phyloP scores from a whole-genome alignment of 2,888 invertebrate species.

The Rugalucina vietnamica region DNA sequence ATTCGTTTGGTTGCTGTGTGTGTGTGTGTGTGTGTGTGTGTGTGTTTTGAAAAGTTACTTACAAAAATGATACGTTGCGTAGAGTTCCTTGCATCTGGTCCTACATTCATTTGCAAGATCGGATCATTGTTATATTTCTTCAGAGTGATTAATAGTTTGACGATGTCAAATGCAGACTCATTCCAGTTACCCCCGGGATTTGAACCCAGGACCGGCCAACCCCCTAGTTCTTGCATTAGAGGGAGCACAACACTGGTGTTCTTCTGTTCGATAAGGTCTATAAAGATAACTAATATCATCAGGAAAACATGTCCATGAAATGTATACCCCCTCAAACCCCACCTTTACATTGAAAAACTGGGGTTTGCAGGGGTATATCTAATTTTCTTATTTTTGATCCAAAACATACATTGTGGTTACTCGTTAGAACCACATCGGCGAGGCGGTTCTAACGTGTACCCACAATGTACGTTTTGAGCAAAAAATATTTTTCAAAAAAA shows the following conservation, averaged over 20 bases:
- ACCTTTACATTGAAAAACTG: too few relatives aligned
- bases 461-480: too few relatives aligned
- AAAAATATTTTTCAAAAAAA: too few relatives aligned
- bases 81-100: conserved; percentile 95
- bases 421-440: too few relatives aligned
- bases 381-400: too few relatives aligned
- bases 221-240: conserved; percentile 90
- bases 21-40: neutral
- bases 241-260: conserved; percentile 83
- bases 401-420: too few relatives aligned
- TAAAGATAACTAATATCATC: neutral
- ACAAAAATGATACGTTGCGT: conserved; percentile 94
- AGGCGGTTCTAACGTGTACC: too few relatives aligned
- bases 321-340: too few relatives aligned
- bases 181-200: conserved; percentile 86
- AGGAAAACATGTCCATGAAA: neutral
- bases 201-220: conserved; percentile 89
- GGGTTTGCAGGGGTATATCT: too few relatives aligned
- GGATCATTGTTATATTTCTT: conserved; percentile 89
- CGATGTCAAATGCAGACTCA: conserved; percentile 83
- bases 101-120: conserved; percentile 85
- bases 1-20: neutral
- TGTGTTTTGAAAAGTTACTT: conserved; percentile 45
- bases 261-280: conserved; percentile 89
- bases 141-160: conserved; percentile 86